Conservation (phyloP, 2,797 vertebrate genomes). For the Platyrinchus mystaceus region DNA sequence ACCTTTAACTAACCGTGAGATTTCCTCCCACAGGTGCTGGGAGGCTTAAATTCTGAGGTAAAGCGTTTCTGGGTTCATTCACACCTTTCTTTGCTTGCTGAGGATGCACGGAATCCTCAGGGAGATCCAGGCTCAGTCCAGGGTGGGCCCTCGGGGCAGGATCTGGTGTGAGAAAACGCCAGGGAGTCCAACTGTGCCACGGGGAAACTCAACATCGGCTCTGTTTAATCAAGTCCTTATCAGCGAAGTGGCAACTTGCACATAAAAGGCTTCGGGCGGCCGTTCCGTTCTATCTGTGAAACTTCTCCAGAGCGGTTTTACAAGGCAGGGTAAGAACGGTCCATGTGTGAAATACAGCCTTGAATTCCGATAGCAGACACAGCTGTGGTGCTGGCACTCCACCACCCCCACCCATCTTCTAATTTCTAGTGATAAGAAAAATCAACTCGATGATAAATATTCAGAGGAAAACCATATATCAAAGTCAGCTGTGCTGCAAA, state of each 20-base stretch:
- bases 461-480: background rate
- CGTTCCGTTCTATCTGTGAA: background rate
- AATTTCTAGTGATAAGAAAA: background rate
- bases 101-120: fast-evolving
- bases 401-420: background rate
- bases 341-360: background rate
- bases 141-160: background rate
- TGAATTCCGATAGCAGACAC: background rate
- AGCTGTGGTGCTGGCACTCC: background rate
- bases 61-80: background rate
- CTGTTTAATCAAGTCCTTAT: background rate
- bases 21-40: background rate
- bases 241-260: fast-evolving
- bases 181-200: fast-evolving
- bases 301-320: slow-evolving; percentile 21
- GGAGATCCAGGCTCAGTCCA: fast-evolving
- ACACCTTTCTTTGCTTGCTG: background rate
- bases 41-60: background rate
- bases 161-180: fast-evolving
- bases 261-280: background rate
- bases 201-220: background rate
- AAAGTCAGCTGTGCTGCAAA: background rate
- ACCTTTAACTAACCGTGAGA: background rate
- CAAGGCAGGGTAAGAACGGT: background rate
- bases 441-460: background rate